phyloP scores from a whole-genome alignment of 2,797 vertebrate genomes.

The Ptychobarbus kaznakovi region DNA sequence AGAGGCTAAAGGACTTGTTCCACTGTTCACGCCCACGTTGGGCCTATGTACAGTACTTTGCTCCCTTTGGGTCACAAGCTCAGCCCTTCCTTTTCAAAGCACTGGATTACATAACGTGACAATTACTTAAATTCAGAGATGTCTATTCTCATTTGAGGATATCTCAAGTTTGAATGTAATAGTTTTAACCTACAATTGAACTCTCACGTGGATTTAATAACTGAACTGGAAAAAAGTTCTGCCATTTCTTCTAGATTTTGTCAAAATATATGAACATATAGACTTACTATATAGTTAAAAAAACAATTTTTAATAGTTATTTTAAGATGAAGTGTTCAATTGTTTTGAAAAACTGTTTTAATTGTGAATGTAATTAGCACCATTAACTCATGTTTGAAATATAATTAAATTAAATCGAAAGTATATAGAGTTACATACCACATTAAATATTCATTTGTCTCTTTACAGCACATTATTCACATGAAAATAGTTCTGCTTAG shows the following conservation, averaged over 20 bases:
- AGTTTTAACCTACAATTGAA: not conserved
- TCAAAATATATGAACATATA: not conserved
- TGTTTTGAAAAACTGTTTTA: not conserved
- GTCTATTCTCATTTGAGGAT: conserved; percentile 16
- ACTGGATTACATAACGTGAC: conserved; percentile 37
- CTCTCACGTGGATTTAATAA: conserved; percentile 6
- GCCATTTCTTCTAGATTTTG: not conserved
- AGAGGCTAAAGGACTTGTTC: conserved; percentile 38
- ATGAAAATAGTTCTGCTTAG: not conserved
- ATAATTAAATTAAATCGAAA: not conserved
- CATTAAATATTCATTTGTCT: conserved; percentile 29
- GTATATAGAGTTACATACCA: conserved; percentile 1
- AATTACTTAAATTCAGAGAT: conserved; percentile 18
- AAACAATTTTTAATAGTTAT: not conserved
- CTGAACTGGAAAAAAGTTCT: not conserved
- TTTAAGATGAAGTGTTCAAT: not conserved
- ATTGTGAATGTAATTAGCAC: not conserved
- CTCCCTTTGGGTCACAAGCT: conserved; percentile 32
- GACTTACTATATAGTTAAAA: not conserved
- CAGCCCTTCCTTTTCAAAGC: conserved; percentile 33
- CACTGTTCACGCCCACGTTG: not conserved
- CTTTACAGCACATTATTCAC: not conserved
- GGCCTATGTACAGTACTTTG: conserved; percentile 20
- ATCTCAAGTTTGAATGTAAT: conserved; percentile 1
- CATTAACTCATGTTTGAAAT: not conserved